Percentiles rank a stretch among this genome's conserved stretches.
These are phyloP conservation scores for Dexiosoma caninum DNA, from an alignment of 2,888 invertebrate genomes.

Conservation along the genomic window DNA sequence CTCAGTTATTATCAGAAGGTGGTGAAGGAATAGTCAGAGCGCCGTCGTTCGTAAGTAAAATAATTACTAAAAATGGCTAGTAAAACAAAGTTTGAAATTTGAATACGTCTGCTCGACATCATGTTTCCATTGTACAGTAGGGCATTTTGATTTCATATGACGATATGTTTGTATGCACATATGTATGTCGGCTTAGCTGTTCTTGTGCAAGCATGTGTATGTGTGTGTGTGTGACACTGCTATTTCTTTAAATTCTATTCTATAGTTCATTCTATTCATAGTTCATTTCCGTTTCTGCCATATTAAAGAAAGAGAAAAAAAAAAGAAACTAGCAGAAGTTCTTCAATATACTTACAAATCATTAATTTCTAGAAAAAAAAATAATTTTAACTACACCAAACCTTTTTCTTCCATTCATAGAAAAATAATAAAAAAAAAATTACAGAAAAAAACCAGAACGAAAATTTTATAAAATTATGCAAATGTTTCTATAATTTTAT, in stretches of 20 bases:
- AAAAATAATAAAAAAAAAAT: conserved; percentile 20
- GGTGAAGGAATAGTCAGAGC: too few relatives aligned
- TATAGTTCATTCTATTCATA: too few relatives aligned
- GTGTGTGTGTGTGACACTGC: background rate
- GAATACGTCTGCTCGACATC: too few relatives aligned
- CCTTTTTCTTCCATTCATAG: conserved; percentile 34
- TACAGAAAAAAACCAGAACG: background rate
- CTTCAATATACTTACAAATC: conserved; percentile 34
- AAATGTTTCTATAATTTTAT: conserved; percentile 44
- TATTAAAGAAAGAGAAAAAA: conserved; percentile 38
- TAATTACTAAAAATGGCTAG: too few relatives aligned
- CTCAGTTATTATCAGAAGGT: too few relatives aligned
- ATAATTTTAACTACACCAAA: conserved; percentile 8
- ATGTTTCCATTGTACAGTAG: too few relatives aligned
- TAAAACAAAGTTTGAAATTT: too few relatives aligned
- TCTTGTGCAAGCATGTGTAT: background rate
- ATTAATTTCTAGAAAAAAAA: conserved; percentile 50
- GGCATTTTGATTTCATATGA: too few relatives aligned
- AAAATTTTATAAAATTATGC: conserved; percentile 51
- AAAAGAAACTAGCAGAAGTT: conserved; percentile 2
- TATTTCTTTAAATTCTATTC: conserved; percentile 10
- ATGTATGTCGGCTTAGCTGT: too few relatives aligned
- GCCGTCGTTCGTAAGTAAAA: too few relatives aligned
- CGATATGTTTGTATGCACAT: background rate
- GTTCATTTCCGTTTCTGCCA: conserved; percentile 56